Evolutionary conservation across 2,797 vertebrate species (phyloP).

Genomic region (Vultur gryphus): DNA sequence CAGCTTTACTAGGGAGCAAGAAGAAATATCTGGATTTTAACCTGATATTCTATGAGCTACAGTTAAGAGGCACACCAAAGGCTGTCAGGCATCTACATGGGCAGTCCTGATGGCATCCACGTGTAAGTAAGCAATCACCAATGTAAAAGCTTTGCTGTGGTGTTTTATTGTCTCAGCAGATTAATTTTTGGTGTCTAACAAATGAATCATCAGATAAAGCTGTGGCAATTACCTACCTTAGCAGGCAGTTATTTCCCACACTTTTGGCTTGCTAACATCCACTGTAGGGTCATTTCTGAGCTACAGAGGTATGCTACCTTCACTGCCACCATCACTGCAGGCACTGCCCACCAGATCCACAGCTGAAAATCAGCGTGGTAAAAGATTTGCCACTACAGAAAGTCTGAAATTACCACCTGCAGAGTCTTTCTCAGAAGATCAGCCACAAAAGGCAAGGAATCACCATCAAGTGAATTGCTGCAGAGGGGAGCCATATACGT

Average conservation of each 20-base stretch:
- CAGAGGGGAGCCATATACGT: background rate
- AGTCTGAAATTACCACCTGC: background rate
- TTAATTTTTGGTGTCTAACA: background rate
- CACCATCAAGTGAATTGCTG: background rate
- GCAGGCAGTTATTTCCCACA: background rate
- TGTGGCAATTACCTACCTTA: background rate
- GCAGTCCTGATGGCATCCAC: background rate
- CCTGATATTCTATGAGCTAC: background rate
- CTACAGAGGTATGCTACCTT: background rate
- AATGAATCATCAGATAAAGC: background rate
- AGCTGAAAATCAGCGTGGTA: background rate
- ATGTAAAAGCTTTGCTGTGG: background rate
- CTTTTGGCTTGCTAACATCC: background rate
- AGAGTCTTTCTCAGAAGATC: background rate
- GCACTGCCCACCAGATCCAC: background rate
- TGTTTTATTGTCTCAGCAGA: background rate
- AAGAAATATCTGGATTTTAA: background rate
- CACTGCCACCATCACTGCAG: background rate
- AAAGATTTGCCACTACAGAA: background rate
- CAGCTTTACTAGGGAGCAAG: background rate
- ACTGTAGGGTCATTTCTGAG: background rate
- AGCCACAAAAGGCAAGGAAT: background rate
- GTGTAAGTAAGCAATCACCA: background rate
- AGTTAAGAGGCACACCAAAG: background rate
- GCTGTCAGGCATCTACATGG: background rate